Evolutionary conservation across 1,140 invertebrate genomes (phyloP).

Genomic region (Halictus rubicundus): DNA sequence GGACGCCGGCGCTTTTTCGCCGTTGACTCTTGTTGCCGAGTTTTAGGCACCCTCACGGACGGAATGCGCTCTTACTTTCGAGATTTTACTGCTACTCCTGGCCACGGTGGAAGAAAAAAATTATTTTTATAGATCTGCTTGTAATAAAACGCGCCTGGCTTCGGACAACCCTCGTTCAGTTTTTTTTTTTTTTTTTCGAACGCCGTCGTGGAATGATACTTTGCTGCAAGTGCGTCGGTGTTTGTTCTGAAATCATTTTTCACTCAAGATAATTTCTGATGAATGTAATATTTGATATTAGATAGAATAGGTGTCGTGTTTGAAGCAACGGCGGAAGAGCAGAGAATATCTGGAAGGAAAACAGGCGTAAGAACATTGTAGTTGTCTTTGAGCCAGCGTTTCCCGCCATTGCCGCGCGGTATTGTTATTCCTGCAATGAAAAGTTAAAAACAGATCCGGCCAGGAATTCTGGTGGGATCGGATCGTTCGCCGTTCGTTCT

Average conservation of each 20-base stretch:
- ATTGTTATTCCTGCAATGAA: conserved; percentile 1
- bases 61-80: background rate
- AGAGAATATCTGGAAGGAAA: too few relatives aligned
- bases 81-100: background rate
- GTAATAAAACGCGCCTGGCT: background rate
- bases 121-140: background rate
- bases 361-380: too few relatives aligned
- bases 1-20: background rate
- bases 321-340: too few relatives aligned
- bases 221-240: background rate
- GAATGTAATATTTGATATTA: too few relatives aligned
- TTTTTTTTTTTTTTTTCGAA: background rate
- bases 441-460: background rate
- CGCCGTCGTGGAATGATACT: background rate
- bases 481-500: conserved; percentile 14
- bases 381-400: background rate
- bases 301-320: too few relatives aligned
- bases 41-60: background rate
- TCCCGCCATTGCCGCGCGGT: background rate
- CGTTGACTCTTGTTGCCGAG: too few relatives aligned
- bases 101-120: background rate
- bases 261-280: too few relatives aligned
- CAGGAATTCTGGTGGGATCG: background rate
- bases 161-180: background rate
- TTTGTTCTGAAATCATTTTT: too few relatives aligned